Evolutionary conservation across 2,797 vertebrate genomes (phyloP).

Genomic region (Epinephelus malabaricus): DNA sequence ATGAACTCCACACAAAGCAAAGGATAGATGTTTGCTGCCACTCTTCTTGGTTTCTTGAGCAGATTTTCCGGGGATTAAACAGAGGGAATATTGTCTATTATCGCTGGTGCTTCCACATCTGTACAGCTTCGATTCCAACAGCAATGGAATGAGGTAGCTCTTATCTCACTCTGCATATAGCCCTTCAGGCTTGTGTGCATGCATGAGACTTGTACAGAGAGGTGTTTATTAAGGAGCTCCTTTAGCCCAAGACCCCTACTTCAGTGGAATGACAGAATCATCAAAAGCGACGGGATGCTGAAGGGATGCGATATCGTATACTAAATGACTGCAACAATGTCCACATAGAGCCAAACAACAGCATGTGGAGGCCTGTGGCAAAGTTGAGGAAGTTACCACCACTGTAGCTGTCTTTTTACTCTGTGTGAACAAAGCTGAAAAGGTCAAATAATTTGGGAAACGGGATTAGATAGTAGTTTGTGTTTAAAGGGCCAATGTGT

Average conservation of each 20-base stretch:
- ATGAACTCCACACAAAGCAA: constrained; percentile 73
- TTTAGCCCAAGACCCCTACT: constrained; percentile 57
- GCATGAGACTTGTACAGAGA: constrained; percentile 58
- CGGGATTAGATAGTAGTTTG: neutral
- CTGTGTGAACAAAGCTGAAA: constrained; percentile 9
- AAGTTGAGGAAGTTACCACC: too few relatives aligned
- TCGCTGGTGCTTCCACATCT: constrained; percentile 70
- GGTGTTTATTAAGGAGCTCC: constrained; percentile 74
- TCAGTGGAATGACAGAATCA: constrained; percentile 50
- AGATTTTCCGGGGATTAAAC: constrained; percentile 84
- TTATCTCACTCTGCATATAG: constrained; percentile 77
- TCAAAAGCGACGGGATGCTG: constrained; percentile 36
- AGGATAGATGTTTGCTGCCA: constrained; percentile 69
- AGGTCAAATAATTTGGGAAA: neutral
- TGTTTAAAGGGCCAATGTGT: neutral
- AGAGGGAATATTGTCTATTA: constrained; percentile 75
- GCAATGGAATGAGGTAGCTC: constrained; percentile 65
- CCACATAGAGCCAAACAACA: neutral
- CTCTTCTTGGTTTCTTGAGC: constrained; percentile 69
- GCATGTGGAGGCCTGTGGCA: neutral
- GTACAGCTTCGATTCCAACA: constrained; percentile 66
- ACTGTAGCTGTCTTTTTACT: neutral
- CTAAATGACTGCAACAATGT: constrained; percentile 13
- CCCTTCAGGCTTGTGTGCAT: constrained; percentile 69
- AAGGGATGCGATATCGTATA: constrained; percentile 4